Base-by-base conservation (phyloP, 2,113 vertebrate species). In the Plectropomus leopardus region DNA sequence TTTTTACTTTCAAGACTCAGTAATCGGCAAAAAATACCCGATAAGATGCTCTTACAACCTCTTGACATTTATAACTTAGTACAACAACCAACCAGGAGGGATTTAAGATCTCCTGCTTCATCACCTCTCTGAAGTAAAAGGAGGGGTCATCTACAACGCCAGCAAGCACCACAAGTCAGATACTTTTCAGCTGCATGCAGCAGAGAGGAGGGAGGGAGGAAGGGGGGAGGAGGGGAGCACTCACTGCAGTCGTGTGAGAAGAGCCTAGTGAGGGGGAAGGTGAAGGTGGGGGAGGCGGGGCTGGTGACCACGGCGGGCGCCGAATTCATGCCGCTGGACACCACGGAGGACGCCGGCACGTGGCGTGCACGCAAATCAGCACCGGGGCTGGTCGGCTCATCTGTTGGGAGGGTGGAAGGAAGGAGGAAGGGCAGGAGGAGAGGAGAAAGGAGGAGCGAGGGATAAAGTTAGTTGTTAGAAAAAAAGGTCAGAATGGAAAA, bases 171-270 rank as follows among this genome's bases (percentile, higher is more conserved):
- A 67, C 7, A 54, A 32, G 24, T 67, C n/a, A 51, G 61, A 30
- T 17, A 32, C 24, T 47, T 53, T 34, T 77, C n/a, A 34, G 26
- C 76, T 81, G 79, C 93, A 93, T 92, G 92, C 91, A 87, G 82
- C 60, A 80, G 64, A 10, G 64, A 67, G 54, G 21, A 51, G 47
- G 45, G 30, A 10, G 30, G 54, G 51, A 36, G 11, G 54, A 5
- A 48, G 50, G 34, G 15, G 64, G 30, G 17, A 17, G 34, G 28
- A 3, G 47, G 72, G n/a, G 64, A 77, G 76, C 84, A 97, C 98
- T 99, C 92, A 98, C 98, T 98, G 96, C 97, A 97, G 92, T 98
- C 96, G 83, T 97, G 97, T 88, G 97, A 98, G 94, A 97, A 98
- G 94, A 98, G 97, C 70, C 97, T 96, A 92, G 95, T 94, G 59